phyloP scores from a whole-genome alignment of 2,113 vertebrate genomes.

The Sarotherodon lohbergeri region DNA sequence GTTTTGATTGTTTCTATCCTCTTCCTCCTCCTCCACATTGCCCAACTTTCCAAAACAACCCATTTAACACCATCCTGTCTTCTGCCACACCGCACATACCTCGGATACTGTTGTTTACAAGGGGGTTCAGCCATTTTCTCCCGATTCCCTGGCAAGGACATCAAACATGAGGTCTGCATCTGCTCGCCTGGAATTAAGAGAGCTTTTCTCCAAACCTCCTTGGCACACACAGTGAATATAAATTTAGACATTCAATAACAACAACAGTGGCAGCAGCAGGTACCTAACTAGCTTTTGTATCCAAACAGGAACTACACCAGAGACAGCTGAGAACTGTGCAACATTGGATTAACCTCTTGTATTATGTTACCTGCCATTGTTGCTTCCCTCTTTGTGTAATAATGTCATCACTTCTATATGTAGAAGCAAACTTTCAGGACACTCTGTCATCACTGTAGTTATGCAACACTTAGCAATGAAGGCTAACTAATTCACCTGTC shows the following conservation, averaged over 20 bases:
- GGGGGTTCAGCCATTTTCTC: background rate
- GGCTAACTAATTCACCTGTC: background rate
- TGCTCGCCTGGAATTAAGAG: slow-evolving; percentile 26
- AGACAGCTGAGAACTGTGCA: background rate
- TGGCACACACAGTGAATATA: slow-evolving; percentile 17
- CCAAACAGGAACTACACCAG: background rate
- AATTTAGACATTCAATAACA: slow-evolving; percentile 28
- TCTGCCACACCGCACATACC: background rate
- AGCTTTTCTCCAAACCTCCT: slow-evolving; percentile 11
- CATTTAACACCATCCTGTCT: background rate
- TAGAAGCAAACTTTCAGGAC: background rate
- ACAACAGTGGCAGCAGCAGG: background rate
- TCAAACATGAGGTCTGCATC: slow-evolving; percentile 25
- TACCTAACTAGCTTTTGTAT: background rate
- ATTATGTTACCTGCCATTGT: slow-evolving; percentile 1
- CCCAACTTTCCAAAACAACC: slow-evolving; percentile 13
- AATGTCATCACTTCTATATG: background rate
- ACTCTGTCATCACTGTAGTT: background rate
- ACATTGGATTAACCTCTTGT: slow-evolving; percentile 3
- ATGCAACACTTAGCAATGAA: background rate
- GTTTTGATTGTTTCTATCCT: background rate
- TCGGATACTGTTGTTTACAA: background rate
- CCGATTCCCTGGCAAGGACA: background rate
- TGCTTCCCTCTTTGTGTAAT: background rate
- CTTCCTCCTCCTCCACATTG: background rate